Conservation (phyloP, 2,888 invertebrate species). For the Ceriagrion tenellum region DNA sequence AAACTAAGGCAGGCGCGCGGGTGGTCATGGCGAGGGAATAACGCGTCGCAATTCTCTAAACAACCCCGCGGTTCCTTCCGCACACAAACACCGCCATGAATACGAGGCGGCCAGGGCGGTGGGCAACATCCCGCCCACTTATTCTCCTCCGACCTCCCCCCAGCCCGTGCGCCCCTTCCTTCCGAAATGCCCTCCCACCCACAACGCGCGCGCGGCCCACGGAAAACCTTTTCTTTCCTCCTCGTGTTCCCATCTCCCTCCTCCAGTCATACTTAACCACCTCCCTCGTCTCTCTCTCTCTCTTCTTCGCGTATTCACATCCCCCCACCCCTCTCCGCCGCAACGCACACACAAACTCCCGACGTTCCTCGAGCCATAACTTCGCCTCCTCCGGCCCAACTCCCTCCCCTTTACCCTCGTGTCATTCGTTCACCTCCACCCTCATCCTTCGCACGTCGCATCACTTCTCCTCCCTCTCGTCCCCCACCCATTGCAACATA, state of each 20-base stretch:
- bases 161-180: not conserved
- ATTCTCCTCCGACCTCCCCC: not conserved
- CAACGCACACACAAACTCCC: not conserved
- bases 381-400: not conserved
- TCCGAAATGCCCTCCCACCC: no score
- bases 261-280: no score
- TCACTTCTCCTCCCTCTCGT: not conserved
- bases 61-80: constrained; percentile 28
- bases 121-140: not conserved
- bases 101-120: not conserved
- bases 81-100: constrained; percentile 31
- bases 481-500: not conserved
- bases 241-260: no score
- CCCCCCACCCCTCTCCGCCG: no score
- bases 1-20: not conserved
- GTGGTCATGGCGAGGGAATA: constrained; percentile 3
- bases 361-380: not conserved
- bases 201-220: no score
- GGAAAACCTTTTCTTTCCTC: no score
- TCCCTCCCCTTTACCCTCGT: not conserved
- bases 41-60: constrained; percentile 27
- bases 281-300: no score
- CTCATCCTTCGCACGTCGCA: no score
- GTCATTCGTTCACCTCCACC: not conserved
- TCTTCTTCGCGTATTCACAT: no score